Percentiles rank a stretch among this genome's conserved stretches.
Conservation (phyloP, 2,797 vertebrate species). For the Octomys mimax region DNA sequence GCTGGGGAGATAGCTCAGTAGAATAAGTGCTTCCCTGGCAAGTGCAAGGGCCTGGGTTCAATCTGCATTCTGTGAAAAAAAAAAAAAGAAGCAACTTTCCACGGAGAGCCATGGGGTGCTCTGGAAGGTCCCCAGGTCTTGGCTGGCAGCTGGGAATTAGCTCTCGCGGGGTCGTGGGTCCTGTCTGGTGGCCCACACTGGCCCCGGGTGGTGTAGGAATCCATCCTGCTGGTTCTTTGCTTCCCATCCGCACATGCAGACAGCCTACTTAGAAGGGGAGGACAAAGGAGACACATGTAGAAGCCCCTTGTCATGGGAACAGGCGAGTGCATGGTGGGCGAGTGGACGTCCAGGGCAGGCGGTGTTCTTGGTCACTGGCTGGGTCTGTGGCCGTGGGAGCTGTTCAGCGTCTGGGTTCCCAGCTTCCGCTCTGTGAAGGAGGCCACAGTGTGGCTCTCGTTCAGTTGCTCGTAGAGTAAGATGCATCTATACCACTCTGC, state of each 20-base stretch:
- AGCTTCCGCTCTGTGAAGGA: slow-evolving; percentile 13
- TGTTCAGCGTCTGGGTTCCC: background rate
- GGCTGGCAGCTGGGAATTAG: no score
- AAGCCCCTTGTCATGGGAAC: background rate
- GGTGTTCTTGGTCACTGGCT: background rate
- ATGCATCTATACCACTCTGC: background rate
- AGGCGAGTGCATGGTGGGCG: accelerated
- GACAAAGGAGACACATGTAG: background rate
- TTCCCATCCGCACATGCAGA: background rate
- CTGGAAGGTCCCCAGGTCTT: no score
- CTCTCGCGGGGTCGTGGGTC: no score
- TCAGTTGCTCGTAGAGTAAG: background rate
- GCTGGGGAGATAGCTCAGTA: no score
- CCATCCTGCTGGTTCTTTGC: background rate
- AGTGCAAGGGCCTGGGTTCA: no score
- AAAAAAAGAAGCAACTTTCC: background rate
- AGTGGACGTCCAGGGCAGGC: accelerated
- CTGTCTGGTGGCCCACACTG: no score
- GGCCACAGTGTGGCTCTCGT: background rate
- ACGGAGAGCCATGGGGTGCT: background rate
- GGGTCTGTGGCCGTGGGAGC: background rate
- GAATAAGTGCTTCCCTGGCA: no score
- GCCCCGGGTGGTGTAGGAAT: background rate
- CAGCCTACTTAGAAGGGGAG: background rate
- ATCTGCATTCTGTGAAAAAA: no score